Evolutionary conservation across 1,140 invertebrate species (phyloP), one percentile per base, ranked within the genome.

Genomic region (Drosophila parvula): DNA sequence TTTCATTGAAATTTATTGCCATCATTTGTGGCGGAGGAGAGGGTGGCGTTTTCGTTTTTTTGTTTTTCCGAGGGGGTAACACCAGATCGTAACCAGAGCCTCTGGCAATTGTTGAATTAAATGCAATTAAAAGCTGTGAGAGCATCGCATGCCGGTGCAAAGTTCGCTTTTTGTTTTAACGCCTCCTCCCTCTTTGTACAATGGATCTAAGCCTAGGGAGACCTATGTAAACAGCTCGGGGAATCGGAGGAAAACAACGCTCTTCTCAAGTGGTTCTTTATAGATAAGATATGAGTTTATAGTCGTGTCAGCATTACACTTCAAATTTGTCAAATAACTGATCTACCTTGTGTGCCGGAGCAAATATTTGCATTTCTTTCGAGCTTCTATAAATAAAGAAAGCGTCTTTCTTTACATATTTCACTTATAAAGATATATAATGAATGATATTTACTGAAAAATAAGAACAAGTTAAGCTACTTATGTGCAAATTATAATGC

Each of bases 1-100:
- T 59, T 64, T 80, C 68, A 86, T 88, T 89, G 76, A 89, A 89
- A 80, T 83, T 88, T 63, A 88, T 88, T 88, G 61, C 60, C 60
- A 50, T 56, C 51, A 68, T 32, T 64, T 58, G 50, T 79, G 71
- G 53, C 18, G 44, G 47, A 57, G 62, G 36, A 40, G 44, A 43
- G 9, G 47, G 12, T 5, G 12, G n/a, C n/a, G n/a, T n/a, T n/a
- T n/a, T n/a, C n/a, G n/a, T n/a, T n/a, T n/a, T n/a, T n/a, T n/a
- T n/a, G n/a, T n/a, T n/a, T n/a, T n/a, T n/a, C n/a, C n/a, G n/a
- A n/a, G n/a, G n/a, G n/a, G n/a, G 45, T 12, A 14, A 9, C 44
- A 40, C 28, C 59, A 47, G 51, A 61, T 60, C 41, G 69, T 73
- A 73, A 71, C 68, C 47, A 18, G 50, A 59, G 53, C 41, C 64